A percentile compares a stretch with the other conserved stretches of the same genome.
phyloP scores from a whole-genome alignment of 2,113 vertebrate genomes.

The Piprites chloris region DNA sequence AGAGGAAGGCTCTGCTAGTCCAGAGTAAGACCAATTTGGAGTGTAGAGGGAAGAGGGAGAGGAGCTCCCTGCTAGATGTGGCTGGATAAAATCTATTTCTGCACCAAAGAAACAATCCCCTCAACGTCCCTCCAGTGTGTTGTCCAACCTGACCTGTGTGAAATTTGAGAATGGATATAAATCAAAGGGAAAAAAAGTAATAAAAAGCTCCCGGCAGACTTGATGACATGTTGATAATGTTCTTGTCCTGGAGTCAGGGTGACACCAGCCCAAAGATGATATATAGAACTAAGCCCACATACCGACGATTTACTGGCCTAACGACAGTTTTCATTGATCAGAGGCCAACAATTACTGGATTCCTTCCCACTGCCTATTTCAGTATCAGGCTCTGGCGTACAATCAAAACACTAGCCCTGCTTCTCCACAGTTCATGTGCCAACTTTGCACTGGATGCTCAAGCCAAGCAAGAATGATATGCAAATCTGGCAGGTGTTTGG shows the following conservation, averaged over 20 bases:
- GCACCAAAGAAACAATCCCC: neutral
- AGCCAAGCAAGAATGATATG: slow-evolving; percentile 70
- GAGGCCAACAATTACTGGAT: slow-evolving; percentile 79
- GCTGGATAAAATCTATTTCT: slow-evolving; percentile 39
- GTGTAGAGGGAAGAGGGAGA: neutral
- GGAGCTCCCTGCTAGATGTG: neutral
- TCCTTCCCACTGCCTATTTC: slow-evolving; percentile 72
- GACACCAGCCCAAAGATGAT: slow-evolving; percentile 75
- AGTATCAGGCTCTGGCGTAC: slow-evolving; percentile 77
- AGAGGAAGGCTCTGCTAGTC: neutral
- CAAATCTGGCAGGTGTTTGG: slow-evolving; percentile 73
- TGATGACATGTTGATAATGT: slow-evolving; percentile 61
- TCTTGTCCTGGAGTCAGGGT: slow-evolving; percentile 68
- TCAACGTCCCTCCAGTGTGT: neutral
- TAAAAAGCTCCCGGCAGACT: slow-evolving; percentile 58
- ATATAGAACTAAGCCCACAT: slow-evolving; percentile 79
- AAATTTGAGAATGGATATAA: slow-evolving; percentile 50
- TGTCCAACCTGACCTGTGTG: neutral
- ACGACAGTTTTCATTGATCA: slow-evolving; percentile 86
- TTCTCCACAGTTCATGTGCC: slow-evolving; percentile 61
- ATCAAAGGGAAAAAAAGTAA: slow-evolving; percentile 63
- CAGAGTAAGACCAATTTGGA: neutral
- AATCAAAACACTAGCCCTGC: slow-evolving; percentile 77
- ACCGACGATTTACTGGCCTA: slow-evolving; percentile 80
- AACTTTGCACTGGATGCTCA: slow-evolving; percentile 33